Evolutionary conservation across 1,140 invertebrate genomes (phyloP).

Genomic region (Calliphora vicina): DNA sequence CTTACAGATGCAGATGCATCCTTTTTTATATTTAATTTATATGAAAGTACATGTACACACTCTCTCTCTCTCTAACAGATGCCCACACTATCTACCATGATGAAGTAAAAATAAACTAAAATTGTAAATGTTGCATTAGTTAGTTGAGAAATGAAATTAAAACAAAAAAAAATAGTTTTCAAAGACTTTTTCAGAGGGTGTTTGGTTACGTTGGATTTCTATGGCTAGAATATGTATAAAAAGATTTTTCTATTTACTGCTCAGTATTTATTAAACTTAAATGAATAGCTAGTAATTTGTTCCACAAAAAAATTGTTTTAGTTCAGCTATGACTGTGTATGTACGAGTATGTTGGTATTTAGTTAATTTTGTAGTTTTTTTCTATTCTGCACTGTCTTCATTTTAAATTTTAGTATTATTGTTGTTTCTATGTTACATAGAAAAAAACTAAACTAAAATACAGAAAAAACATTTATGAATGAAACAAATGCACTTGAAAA

Average conservation of each 20-base stretch:
- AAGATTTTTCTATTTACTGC: not conserved
- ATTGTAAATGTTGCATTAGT: slow-evolving; percentile 16
- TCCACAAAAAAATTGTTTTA: not conserved
- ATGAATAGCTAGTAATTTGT: not conserved
- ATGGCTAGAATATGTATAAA: not conserved
- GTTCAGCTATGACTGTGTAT: not conserved
- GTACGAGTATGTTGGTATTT: not conserved
- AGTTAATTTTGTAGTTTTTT: not conserved
- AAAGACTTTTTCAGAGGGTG: not conserved
- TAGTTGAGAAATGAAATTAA: not conserved
- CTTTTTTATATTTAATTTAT: not conserved
- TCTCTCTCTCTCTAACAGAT: no score
- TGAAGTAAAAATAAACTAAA: not conserved
- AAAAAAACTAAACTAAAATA: not conserved
- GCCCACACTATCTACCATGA: not conserved
- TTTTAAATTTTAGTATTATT: not conserved
- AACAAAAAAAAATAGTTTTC: not conserved
- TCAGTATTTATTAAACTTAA: slow-evolving; percentile 11
- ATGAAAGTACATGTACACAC: not conserved
- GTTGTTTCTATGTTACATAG: not conserved
- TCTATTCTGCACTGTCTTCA: not conserved
- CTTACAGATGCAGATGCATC: not conserved
- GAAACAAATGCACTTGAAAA: slow-evolving; percentile 16
- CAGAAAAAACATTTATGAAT: not conserved
- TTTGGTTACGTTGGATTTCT: not conserved